Conservation (phyloP, 2,888 invertebrate genomes). For the Temnothorax rugatulus region DNA sequence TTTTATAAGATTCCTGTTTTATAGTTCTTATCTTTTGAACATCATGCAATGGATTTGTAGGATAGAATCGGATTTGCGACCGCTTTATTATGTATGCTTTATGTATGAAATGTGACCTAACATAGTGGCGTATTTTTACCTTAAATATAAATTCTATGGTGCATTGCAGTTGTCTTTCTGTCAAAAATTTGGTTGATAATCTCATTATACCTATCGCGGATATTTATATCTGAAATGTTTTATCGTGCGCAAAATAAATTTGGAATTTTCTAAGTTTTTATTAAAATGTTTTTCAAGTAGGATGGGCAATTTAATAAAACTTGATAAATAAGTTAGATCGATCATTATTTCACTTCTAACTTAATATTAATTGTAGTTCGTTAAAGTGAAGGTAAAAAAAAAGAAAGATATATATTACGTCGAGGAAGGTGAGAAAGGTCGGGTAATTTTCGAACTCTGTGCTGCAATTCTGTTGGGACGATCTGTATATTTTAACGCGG, state of each 20-base stretch:
- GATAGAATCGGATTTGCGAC: constrained; percentile 40
- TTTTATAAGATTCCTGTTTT: constrained; percentile 28
- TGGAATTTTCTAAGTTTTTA: neutral
- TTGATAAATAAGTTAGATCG: neutral
- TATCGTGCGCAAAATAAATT: neutral
- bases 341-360: neutral
- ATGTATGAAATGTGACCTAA: constrained; percentile 4
- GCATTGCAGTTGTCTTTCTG: neutral
- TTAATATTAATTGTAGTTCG: neutral
- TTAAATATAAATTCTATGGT: constrained; percentile 12
- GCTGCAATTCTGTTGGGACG: constrained; percentile 15
- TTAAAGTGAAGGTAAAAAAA: neutral
- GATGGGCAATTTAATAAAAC: constrained; percentile 4
- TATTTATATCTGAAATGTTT: neutral
- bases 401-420: neutral
- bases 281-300: neutral
- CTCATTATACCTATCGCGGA: too few species aligned
- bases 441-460: constrained; percentile 13
- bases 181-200: neutral
- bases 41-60: constrained; percentile 35
- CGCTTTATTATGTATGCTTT: constrained; percentile 17
- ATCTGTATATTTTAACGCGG: constrained; percentile 32
- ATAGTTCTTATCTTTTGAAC: constrained; percentile 23
- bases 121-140: neutral
- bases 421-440: neutral